Percentiles rank a stretch among this genome's conserved stretches.
These are phyloP conservation scores for Mastacembelus armatus DNA, from an alignment of 2,797 vertebrate species.

Conservation along the genomic window DNA sequence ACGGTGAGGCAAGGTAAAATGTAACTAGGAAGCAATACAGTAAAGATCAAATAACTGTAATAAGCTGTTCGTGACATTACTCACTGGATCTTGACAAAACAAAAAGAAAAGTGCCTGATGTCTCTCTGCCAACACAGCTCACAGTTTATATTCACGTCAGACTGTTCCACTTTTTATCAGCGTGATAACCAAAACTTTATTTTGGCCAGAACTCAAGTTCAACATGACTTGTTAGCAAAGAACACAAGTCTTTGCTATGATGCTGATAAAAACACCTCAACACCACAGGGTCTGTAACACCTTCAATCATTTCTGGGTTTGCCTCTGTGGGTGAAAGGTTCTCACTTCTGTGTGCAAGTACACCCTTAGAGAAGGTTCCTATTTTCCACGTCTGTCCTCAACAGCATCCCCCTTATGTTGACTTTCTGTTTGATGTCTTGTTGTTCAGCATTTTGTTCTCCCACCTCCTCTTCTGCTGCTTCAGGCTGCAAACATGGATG, in stretches of 20 bases:
- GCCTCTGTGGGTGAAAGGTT: neutral
- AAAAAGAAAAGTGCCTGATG: slow-evolving; percentile 12
- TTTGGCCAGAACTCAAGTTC: slow-evolving; percentile 54
- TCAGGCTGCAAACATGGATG: neutral
- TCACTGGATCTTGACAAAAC: slow-evolving; percentile 24
- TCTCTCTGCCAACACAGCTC: slow-evolving; percentile 31
- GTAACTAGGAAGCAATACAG: neutral
- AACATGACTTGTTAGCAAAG: slow-evolving; percentile 53
- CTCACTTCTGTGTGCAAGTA: slow-evolving; percentile 8
- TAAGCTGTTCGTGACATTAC: slow-evolving; percentile 15
- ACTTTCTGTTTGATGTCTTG: slow-evolving; percentile 17
- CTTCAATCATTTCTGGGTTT: neutral
- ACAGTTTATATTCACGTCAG: slow-evolving; percentile 30
- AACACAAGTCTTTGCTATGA: slow-evolving; percentile 35
- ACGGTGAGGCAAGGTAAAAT: too few species aligned
- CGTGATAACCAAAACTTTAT: slow-evolving; percentile 50
- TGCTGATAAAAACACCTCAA: slow-evolving; percentile 33
- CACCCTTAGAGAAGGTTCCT: neutral
- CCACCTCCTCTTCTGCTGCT: slow-evolving; percentile 1
- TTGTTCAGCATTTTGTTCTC: neutral
- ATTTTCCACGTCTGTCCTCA: neutral
- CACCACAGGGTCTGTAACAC: slow-evolving; percentile 11
- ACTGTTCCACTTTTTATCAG: slow-evolving; percentile 39
- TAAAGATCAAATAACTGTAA: too few species aligned
- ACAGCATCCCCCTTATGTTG: neutral